Base-by-base conservation (phyloP, 2,888 invertebrate species). In the Himalopsyche kuldschensis region DNA sequence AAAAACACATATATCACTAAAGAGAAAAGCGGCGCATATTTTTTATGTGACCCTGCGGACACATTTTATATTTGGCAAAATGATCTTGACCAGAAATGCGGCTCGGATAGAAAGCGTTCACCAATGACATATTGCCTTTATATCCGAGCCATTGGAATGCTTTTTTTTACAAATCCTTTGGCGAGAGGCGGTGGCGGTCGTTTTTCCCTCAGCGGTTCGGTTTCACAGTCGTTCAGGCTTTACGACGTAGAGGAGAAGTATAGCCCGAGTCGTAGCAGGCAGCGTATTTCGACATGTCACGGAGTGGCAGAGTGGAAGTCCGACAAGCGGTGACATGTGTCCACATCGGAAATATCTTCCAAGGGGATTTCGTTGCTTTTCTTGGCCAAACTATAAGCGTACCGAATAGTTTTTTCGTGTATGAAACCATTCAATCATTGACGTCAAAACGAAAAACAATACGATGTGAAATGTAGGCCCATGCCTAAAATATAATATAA, bases 41-140 rank as follows among this genome's bases (percentile, higher is more conserved):
- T 55, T 63, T 79, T 79, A 79, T 31, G 80, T 46, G 79, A 76
- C 82, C 82, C 79, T 77, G 15, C 30, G 80, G 75, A 75, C 79
- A 47, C 11, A 55, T 55, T 55, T 20, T 55, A 55, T 55, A 55
- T 55, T 55, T 55, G 55, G 55, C 55, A 55, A 78, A 78, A 48
- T 32, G 76, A 76, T 82, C 82, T 82, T 78, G 82, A 81, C 81
- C 81, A 69, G 69, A 80, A 79, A 80, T 69, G 35, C 63, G 11
- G 81, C 27, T 41, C 75, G 76, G 20, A 81, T 75, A 69, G 75
- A 81, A 81, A 35, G 35, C 81, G 75, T n/a, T 81, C 75, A 24
- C 35, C 78, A 27, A 80, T 83, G 83, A 83, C 83, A 83, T 83
- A 83, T 83, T 83, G 83, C 83, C 63, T 80, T 80, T 76, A 80